A percentile compares a stretch with the other conserved stretches of the same genome.
Conservation (phyloP, 2,797 vertebrate genomes). For the Dryobates pubescens region DNA sequence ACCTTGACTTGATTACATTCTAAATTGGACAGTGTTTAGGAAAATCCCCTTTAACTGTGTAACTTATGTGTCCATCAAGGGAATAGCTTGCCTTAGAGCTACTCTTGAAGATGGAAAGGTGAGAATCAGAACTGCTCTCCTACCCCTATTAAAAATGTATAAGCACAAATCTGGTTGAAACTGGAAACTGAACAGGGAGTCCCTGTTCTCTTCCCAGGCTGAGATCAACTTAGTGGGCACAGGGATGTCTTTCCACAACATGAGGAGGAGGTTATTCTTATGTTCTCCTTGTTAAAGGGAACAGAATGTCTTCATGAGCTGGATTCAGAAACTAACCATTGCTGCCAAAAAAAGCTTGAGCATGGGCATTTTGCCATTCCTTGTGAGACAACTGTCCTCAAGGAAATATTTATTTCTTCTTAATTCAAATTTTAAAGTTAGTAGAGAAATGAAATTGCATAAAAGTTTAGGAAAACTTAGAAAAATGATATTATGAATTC, state of each 20-base stretch:
- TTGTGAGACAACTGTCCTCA: background rate
- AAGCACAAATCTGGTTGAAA: background rate
- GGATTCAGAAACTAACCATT: background rate
- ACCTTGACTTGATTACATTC: background rate
- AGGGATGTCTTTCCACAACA: background rate
- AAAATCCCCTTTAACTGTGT: background rate
- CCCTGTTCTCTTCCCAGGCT: background rate
- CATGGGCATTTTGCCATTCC: background rate
- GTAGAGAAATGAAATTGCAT: background rate
- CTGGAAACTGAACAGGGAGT: background rate
- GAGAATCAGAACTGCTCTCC: background rate
- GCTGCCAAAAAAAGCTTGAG: background rate
- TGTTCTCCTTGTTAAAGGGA: background rate
- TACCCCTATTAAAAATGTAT: background rate
- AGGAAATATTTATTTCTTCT: background rate
- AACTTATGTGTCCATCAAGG: background rate
- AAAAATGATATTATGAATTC: background rate
- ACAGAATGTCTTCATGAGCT: background rate
- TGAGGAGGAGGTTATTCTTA: background rate
- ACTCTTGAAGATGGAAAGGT: background rate
- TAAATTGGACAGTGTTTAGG: background rate
- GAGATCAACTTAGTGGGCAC: background rate
- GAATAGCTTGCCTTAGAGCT: background rate
- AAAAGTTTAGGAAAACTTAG: background rate
- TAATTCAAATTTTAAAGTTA: background rate